Percentiles rank a stretch among this genome's conserved stretches.
phyloP scores from a whole-genome alignment of 2,113 vertebrate genomes.

The Caranx ignobilis region DNA sequence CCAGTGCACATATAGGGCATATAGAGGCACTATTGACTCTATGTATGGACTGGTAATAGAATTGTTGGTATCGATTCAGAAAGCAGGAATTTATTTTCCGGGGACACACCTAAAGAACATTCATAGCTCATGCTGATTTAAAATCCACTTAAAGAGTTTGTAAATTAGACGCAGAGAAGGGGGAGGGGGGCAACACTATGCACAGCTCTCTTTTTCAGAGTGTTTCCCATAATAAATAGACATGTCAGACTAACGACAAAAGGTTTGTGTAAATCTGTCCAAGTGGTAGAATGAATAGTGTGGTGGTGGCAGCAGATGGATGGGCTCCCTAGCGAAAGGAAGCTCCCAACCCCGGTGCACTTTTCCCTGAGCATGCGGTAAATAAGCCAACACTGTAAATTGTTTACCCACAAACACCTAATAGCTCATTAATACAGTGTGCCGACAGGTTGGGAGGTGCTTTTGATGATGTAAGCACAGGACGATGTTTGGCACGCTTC shows the following conservation, averaged over 20 bases:
- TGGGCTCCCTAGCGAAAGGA: constrained; percentile 68
- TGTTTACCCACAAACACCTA: constrained; percentile 78
- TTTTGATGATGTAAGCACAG: constrained; percentile 81
- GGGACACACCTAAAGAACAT: constrained; percentile 25
- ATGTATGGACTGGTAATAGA: constrained; percentile 35
- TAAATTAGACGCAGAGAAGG: constrained; percentile 49
- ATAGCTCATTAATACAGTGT: constrained; percentile 81
- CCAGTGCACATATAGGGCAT: neutral
- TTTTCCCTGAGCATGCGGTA: constrained; percentile 73
- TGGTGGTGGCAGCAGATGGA: constrained; percentile 79
- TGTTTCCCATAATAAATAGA: constrained; percentile 75
- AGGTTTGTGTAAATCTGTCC: constrained; percentile 83
- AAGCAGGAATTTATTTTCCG: constrained; percentile 44
- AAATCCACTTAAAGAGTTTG: constrained; percentile 63
- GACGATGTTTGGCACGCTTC: constrained; percentile 66
- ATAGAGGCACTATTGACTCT: constrained; percentile 22
- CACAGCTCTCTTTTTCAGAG: constrained; percentile 62
- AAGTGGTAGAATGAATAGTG: constrained; percentile 68
- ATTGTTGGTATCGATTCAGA: constrained; percentile 49
- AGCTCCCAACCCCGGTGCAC: constrained; percentile 76
- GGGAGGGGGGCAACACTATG: neutral
- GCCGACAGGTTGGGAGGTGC: constrained; percentile 70
- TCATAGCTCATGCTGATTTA: constrained; percentile 58
- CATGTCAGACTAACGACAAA: constrained; percentile 77
- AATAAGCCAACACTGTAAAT: constrained; percentile 79